Evolutionary conservation across 2,888 invertebrate genomes (phyloP).

Genomic region (Antheraea assamensis): DNA sequence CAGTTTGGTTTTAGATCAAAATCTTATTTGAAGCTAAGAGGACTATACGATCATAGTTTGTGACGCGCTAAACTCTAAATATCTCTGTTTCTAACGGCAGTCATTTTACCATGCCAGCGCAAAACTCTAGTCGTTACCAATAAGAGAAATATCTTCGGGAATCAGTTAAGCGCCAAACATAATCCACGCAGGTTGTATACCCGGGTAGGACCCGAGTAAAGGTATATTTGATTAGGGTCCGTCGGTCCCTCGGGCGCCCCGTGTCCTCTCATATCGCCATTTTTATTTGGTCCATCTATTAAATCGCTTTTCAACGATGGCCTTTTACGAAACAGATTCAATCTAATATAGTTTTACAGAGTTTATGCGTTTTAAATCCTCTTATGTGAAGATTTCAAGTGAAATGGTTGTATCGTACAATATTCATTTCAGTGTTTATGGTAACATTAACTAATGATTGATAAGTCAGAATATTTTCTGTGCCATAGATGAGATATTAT

Average conservation of each 20-base stretch:
- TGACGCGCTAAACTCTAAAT: neutral
- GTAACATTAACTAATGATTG: too few relatives aligned
- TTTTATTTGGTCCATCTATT: conserved; percentile 67
- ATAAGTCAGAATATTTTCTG: too few relatives aligned
- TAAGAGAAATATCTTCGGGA: conserved; percentile 28
- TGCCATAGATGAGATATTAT: too few relatives aligned
- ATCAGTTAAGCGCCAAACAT: conserved; percentile 58
- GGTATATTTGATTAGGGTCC: conserved; percentile 76
- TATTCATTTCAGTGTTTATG: too few relatives aligned
- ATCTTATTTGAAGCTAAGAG: too few relatives aligned
- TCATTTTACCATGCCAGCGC: neutral
- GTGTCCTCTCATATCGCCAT: conserved; percentile 56
- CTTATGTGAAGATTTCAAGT: neutral
- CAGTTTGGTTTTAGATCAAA: too few relatives aligned
- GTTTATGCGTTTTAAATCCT: conserved; percentile 41
- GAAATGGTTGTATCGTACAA: neutral
- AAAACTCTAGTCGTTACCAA: neutral
- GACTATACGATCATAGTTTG: too few relatives aligned
- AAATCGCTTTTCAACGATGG: conserved; percentile 69
- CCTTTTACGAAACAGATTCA: conserved; percentile 46
- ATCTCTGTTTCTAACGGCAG: neutral
- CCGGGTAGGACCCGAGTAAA: conserved; percentile 57
- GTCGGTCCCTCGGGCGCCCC: conserved; percentile 43
- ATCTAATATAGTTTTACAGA: conserved; percentile 45
- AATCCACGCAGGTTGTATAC: conserved; percentile 55